These are phyloP conservation scores for Pongo pygmaeus DNA, from an alignment of 2,113 vertebrate genomes.

Conservation along the genomic window DNA sequence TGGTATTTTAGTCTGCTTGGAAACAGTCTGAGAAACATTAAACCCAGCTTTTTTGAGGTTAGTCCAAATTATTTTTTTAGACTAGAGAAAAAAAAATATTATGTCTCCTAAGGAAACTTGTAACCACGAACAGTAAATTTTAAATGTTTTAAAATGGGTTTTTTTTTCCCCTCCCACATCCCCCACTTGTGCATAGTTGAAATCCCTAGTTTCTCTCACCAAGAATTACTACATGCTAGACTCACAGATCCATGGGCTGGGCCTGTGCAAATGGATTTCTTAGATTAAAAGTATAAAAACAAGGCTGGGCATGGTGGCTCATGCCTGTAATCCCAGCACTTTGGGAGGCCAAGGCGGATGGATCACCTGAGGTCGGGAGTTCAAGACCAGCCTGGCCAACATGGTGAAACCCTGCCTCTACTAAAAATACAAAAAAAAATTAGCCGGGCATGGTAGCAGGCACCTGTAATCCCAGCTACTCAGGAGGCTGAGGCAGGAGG, in stretches of 20 bases:
- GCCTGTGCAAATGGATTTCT: neutral
- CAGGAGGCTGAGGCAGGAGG: too few relatives aligned
- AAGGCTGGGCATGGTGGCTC: neutral
- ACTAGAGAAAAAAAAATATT: slow-evolving; percentile 68
- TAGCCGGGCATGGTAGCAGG: too few relatives aligned
- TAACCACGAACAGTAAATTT: slow-evolving; percentile 75
- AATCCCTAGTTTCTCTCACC: slow-evolving; percentile 61
- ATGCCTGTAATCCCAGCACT: too few relatives aligned
- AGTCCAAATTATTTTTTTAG: slow-evolving; percentile 77
- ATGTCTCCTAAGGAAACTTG: slow-evolving; percentile 75
- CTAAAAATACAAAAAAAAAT: too few relatives aligned
- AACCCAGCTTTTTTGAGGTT: slow-evolving; percentile 80
- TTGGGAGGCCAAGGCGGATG: too few relatives aligned
- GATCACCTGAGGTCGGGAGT: too few relatives aligned
- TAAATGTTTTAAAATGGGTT: slow-evolving; percentile 55
- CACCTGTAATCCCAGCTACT: too few relatives aligned
- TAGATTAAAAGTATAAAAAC: neutral
- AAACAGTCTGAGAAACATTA: slow-evolving; percentile 80
- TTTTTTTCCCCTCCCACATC: slow-evolving; percentile 41
- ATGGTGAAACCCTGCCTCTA: too few relatives aligned
- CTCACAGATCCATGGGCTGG: neutral
- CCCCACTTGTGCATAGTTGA: slow-evolving; percentile 43
- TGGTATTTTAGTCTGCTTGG: slow-evolving; percentile 82
- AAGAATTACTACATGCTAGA: slow-evolving; percentile 36
- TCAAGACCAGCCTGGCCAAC: too few relatives aligned